phyloP scores from a whole-genome alignment of 2,113 vertebrate species.

The Strix aluco region DNA sequence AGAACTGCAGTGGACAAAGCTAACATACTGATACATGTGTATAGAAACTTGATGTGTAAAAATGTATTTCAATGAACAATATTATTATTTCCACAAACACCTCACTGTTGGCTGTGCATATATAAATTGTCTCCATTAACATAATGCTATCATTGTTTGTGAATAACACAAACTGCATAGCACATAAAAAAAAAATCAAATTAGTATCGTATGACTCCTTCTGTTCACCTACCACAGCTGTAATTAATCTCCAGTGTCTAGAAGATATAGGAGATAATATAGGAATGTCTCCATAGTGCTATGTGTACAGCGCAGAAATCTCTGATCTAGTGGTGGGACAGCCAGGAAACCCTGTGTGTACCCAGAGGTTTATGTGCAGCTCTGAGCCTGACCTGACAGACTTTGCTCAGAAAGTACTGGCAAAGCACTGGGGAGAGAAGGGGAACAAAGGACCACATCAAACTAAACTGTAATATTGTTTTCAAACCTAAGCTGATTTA shows the following conservation, averaged over 20 bases:
- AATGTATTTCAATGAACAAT: neutral
- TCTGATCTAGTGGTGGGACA: neutral
- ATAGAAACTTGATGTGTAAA: neutral
- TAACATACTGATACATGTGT: neutral
- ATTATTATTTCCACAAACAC: neutral
- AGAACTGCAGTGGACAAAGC: neutral
- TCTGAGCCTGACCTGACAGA: neutral
- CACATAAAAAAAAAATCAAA: neutral
- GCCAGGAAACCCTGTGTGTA: neutral
- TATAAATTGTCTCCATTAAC: neutral
- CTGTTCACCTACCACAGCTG: neutral
- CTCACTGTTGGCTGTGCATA: neutral
- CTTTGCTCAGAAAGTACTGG: neutral
- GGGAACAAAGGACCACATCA: constrained; percentile 12
- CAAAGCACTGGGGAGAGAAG: neutral
- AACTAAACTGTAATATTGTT: constrained; percentile 20
- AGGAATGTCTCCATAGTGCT: neutral
- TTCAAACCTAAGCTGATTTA: constrained; percentile 51
- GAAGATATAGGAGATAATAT: neutral
- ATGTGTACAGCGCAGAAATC: neutral
- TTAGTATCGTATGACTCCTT: neutral
- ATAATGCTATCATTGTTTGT: neutral
- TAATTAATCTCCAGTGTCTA: neutral
- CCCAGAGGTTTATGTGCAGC: neutral
- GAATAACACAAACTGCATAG: neutral